phyloP scores from a whole-genome alignment of 2,797 vertebrate genomes.

The Cyprinella venusta region DNA sequence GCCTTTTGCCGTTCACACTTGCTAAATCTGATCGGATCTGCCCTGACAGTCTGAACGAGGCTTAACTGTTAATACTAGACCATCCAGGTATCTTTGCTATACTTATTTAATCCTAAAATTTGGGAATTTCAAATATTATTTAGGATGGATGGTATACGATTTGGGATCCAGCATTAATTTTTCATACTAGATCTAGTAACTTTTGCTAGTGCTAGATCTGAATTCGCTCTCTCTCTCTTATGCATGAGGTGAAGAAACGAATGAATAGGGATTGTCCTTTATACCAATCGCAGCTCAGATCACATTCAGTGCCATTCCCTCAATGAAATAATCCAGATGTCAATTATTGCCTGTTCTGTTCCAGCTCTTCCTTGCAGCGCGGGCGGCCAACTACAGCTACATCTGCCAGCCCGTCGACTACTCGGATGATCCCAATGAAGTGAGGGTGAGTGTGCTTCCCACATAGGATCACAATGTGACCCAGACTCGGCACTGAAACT shows the following conservation, averaged over 20 bases:
- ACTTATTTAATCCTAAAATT: not conserved
- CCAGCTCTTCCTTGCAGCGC: conserved; percentile 93
- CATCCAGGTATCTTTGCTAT: not conserved
- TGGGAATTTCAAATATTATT: not conserved
- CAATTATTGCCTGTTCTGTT: conserved; percentile 53
- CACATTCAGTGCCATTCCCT: not conserved
- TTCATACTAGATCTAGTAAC: not conserved
- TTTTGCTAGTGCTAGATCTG: not conserved
- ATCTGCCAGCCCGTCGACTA: conserved; percentile 96
- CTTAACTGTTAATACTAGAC: not conserved
- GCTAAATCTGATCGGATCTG: not conserved
- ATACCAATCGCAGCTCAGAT: not conserved
- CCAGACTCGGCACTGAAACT: not conserved
- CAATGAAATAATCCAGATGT: not conserved
- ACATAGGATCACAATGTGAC: not conserved
- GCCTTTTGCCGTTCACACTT: not conserved
- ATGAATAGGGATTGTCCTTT: not conserved
- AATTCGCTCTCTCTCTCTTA: no score
- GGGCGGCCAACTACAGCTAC: conserved; percentile 95
- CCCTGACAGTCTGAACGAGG: not conserved
- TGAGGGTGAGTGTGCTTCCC: conserved; percentile 87
- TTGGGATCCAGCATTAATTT: not conserved
- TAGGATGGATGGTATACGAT: not conserved
- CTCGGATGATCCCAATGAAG: conserved; percentile 97
- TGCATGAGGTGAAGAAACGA: not conserved